Percentiles rank a stretch among this genome's conserved stretches.
These are phyloP conservation scores for Stegana nigrithorax DNA, from an alignment of 2,888 invertebrate species.

Conservation along the genomic window DNA sequence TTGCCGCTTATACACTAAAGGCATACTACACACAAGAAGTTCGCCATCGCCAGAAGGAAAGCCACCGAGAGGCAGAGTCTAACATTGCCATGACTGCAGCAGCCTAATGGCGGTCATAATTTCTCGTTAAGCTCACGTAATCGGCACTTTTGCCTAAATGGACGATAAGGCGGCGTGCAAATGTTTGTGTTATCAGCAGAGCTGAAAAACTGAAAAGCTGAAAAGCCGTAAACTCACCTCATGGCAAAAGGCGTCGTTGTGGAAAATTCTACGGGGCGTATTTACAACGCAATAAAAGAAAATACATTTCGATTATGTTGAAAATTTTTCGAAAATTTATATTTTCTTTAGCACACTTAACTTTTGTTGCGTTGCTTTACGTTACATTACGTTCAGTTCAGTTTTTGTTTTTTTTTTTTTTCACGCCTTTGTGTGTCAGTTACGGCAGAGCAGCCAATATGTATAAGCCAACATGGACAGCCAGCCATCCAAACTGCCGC, in stretches of 20 bases:
- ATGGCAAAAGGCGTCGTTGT: background rate
- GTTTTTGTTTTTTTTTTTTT: constrained; percentile 31
- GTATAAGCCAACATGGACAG: too few species aligned
- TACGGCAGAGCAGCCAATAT: constrained; percentile 1
- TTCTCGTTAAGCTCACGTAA: constrained; percentile 64
- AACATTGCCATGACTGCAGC: background rate
- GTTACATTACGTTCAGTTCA: background rate
- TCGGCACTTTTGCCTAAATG: constrained; percentile 64
- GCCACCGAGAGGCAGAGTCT: too few species aligned
- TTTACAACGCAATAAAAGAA: constrained; percentile 47
- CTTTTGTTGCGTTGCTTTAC: too few species aligned
- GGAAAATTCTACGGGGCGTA: constrained; percentile 2
- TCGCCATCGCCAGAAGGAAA: too few species aligned
- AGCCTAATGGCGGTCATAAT: constrained; percentile 49
- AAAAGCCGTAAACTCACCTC: constrained; percentile 5
- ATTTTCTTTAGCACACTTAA: too few species aligned
- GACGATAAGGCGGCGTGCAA: constrained; percentile 64
- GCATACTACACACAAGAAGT: too few species aligned
- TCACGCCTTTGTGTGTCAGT: constrained; percentile 47
- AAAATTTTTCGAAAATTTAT: constrained; percentile 27
- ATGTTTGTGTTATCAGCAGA: constrained; percentile 51
- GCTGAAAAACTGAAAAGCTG: constrained; percentile 14
- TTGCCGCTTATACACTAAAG: too few species aligned
- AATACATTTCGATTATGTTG: constrained; percentile 57
- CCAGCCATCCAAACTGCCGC: background rate